Evolutionary conservation across 2,888 invertebrate genomes (phyloP).

Genomic region (Acanthosepion pharaonis): DNA sequence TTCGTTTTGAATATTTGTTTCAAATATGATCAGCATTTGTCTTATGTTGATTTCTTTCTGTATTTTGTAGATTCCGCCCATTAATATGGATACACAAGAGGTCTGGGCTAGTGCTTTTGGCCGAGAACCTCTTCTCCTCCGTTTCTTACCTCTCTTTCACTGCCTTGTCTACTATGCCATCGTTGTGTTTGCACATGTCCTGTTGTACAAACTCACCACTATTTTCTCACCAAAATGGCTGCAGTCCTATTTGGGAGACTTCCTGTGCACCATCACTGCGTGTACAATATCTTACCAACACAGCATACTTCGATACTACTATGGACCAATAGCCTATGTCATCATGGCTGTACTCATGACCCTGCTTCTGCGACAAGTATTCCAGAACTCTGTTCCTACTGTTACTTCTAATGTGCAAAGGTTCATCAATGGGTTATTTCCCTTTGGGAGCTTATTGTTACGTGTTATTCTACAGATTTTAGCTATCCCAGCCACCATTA

Average conservation of each 20-base stretch:
- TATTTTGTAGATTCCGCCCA: background rate
- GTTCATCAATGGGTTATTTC: slow-evolving; percentile 23
- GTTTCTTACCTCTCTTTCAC: background rate
- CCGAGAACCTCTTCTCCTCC: background rate
- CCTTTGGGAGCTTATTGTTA: background rate
- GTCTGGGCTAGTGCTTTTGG: background rate
- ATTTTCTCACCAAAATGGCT: slow-evolving; percentile 39
- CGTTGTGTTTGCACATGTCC: background rate
- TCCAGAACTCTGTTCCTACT: background rate
- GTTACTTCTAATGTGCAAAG: background rate
- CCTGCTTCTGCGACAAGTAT: background rate
- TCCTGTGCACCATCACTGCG: background rate
- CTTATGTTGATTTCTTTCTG: background rate
- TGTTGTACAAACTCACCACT: background rate
- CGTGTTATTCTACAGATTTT: background rate
- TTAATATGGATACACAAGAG: background rate
- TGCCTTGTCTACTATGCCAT: slow-evolving; percentile 38
- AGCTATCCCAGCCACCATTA: slow-evolving; percentile 33
- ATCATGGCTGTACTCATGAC: background rate
- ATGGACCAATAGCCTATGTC: background rate
- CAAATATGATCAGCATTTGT: too few species aligned
- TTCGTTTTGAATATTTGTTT: too few species aligned
- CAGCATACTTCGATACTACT: background rate
- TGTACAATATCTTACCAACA: slow-evolving; percentile 41
- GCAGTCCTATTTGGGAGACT: background rate